Conservation (phyloP, 2,888 invertebrate species). For the Ecliptopera silaceata region DNA sequence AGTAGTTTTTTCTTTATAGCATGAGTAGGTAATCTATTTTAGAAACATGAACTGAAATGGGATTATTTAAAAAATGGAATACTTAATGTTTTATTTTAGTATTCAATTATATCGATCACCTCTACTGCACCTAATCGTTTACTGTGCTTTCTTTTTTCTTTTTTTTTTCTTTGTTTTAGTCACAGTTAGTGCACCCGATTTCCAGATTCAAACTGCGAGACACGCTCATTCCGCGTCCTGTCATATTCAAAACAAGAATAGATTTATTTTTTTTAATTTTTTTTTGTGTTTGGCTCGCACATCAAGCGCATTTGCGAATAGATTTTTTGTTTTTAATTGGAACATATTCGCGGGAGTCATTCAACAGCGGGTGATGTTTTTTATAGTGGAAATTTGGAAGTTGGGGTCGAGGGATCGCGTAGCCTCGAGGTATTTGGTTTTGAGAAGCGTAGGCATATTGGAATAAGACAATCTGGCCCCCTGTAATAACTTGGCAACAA, state of each 20-base stretch:
- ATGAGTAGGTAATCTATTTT: too few relatives aligned
- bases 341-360: constrained; percentile 70
- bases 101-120: too few relatives aligned
- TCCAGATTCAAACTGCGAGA: constrained; percentile 35
- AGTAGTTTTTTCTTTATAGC: too few relatives aligned
- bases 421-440: constrained; percentile 75
- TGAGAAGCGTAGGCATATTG: constrained; percentile 65
- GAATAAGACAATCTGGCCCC: constrained; percentile 71
- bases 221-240: constrained; percentile 51
- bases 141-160: too few relatives aligned
- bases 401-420: constrained; percentile 52
- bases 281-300: too few relatives aligned
- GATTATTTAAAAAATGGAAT: too few relatives aligned
- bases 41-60: too few relatives aligned
- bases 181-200: constrained; percentile 5
- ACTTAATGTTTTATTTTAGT: too few relatives aligned
- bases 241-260: constrained; percentile 46
- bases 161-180: too few relatives aligned
- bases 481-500: constrained; percentile 56
- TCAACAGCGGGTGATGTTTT: constrained; percentile 47
- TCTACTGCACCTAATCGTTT: too few relatives aligned
- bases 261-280: constrained; percentile 68
- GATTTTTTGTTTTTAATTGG: constrained; percentile 70
- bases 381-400: constrained; percentile 45
- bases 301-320: too few relatives aligned